Percentiles rank a stretch among this genome's conserved stretches.
Evolutionary conservation across 2,888 invertebrate species (phyloP).

Genomic region (Nephrotoma appendiculata): DNA sequence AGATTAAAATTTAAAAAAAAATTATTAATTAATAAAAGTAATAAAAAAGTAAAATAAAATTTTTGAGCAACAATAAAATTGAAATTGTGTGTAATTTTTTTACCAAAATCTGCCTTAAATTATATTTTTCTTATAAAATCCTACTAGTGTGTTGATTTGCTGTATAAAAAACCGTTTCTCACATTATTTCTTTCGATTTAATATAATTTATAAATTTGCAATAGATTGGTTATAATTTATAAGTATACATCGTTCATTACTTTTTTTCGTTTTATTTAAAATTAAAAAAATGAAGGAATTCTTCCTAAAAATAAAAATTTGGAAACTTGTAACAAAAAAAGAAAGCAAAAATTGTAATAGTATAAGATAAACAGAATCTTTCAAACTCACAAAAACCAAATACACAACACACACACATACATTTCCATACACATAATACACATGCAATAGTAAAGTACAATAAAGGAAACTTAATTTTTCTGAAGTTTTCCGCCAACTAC

Average conservation of each 20-base stretch:
- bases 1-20: conserved; percentile 12
- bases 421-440: not conserved
- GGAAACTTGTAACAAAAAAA: not conserved
- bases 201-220: not conserved
- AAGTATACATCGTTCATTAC: not conserved
- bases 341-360: not conserved
- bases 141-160: conserved; percentile 14
- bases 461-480: not conserved
- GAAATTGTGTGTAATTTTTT: conserved; percentile 39
- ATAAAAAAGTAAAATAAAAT: conserved; percentile 16
- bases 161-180: conserved; percentile 10
- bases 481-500: not conserved
- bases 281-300: not conserved
- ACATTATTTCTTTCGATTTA: conserved; percentile 4
- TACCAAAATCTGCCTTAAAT: conserved; percentile 52
- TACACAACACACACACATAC: not conserved
- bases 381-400: not conserved
- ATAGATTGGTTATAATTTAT: not conserved
- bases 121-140: conserved; percentile 43
- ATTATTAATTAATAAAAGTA: not conserved
- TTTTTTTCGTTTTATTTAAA: not conserved
- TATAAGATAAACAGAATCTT: not conserved
- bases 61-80: conserved; percentile 17
- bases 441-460: conserved; percentile 2
- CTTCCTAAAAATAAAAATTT: not conserved